phyloP scores from a whole-genome alignment of 1,140 invertebrate genomes.

The Anastatus disparis region DNA sequence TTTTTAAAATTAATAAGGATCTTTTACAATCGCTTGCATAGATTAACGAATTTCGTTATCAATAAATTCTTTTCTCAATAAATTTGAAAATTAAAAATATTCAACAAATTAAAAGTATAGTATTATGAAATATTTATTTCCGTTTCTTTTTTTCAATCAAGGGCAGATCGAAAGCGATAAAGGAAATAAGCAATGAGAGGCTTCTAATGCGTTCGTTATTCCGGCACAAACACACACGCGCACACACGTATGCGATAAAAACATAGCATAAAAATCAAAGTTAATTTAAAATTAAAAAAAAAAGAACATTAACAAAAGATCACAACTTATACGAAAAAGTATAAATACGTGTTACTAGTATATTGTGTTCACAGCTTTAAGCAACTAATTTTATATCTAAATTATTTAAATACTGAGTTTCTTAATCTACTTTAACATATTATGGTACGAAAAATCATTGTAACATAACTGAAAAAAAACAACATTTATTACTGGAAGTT shows the following conservation, averaged over 20 bases:
- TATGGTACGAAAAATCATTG: conserved; percentile 17
- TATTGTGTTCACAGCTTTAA: conserved; percentile 20
- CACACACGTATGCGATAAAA: conserved; percentile 38
- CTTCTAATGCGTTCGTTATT: conserved; percentile 42
- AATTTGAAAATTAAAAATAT: too few relatives aligned
- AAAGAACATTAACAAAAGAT: neutral
- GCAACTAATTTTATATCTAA: conserved; percentile 25
- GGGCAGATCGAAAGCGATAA: conserved; percentile 45
- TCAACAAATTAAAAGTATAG: too few relatives aligned
- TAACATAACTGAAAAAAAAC: neutral
- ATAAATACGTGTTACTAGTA: conserved; percentile 16
- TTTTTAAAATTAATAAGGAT: too few relatives aligned
- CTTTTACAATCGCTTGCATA: too few relatives aligned
- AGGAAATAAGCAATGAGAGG: conserved; percentile 46
- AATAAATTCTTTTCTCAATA: too few relatives aligned
- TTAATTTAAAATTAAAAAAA: neutral
- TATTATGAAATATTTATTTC: too few relatives aligned
- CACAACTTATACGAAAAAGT: conserved; percentile 14
- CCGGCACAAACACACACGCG: conserved; percentile 37
- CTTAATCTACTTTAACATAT: conserved; percentile 25
- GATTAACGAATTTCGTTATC: too few relatives aligned
- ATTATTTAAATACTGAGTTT: neutral
- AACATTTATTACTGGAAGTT: neutral
- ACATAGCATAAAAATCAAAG: conserved; percentile 8
- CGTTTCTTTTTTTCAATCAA: conserved; percentile 12